Evolutionary conservation across 2,888 invertebrate genomes (phyloP), one percentile per base, ranked within the genome.

Genomic region (Nymphalis polychloros): DNA sequence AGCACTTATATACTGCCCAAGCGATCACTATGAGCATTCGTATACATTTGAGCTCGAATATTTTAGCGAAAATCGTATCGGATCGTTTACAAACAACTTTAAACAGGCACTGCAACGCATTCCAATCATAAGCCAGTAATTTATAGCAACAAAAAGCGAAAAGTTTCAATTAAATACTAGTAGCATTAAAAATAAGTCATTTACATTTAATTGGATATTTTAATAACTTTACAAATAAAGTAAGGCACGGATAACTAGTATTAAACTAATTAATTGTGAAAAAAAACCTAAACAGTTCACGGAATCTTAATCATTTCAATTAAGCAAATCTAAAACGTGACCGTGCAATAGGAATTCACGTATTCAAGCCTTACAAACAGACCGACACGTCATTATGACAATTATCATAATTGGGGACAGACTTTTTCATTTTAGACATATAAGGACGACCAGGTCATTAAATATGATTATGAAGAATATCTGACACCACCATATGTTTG

Each of bases 371-470:
- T 8, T n/a, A 63, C 66, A 66, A 66, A 63, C 66, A 66, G 59
- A 59, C 66, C 69, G 69, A 66, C 65, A 50, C 41, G 46, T 63
- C 41, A 65, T 59, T 52, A 65, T 46, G 13, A 27, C 19, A 62
- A 69, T 69, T 65, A 65, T 63, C 59, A 66, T 69, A 63, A 66
- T 66, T 59, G 20, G 5, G 4, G 35, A 16, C 50, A 35, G 59
- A 62, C 50, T 63, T 57, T 41, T 55, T 46, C n/a, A 48, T 52
- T 67, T 57, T 57, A 53, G 27, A 27, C 31, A 41, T 57, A 10
- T n/a, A 41, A 19, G 35, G 35, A 55, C 27, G 57, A 10, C 41
- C 13, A 10, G 41, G 41, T 19, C n/a, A 16, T 35, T 41, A 41
- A 57, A 35, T 31, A 31, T 27, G 19, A 41, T 57, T 41, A 41